phyloP scores from a whole-genome alignment of 2,797 vertebrate species.

The Anguilla obscura region DNA sequence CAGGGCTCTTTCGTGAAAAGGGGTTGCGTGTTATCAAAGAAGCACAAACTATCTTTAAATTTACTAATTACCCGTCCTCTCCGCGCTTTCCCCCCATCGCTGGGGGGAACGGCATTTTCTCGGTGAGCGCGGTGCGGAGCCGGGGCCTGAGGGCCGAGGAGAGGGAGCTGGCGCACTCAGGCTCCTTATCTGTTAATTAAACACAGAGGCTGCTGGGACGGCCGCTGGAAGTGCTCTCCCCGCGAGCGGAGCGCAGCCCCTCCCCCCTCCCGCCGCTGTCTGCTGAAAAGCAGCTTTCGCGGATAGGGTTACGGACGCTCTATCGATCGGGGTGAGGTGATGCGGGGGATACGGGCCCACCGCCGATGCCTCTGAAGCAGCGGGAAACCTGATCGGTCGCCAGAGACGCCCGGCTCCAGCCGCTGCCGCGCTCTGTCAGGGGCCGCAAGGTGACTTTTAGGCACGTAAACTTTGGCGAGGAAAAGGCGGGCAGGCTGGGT shows the following conservation, averaged over 20 bases:
- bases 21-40: conserved; percentile 19
- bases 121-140: neutral
- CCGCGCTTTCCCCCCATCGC: conserved; percentile 28
- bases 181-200: conserved; percentile 36
- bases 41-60: conserved; percentile 13
- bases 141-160: neutral
- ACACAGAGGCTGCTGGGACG: conserved; percentile 13
- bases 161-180: neutral
- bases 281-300: neutral
- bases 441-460: conserved; percentile 66
- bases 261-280: neutral
- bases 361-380: conserved; percentile 56
- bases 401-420: conserved; percentile 50
- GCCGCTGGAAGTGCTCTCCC: neutral
- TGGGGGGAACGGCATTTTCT: neutral
- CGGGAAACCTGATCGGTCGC: conserved; percentile 65
- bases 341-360: conserved; percentile 22
- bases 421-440: conserved; percentile 40
- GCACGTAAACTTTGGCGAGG: conserved; percentile 47
- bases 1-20: neutral
- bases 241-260: conserved; percentile 12
- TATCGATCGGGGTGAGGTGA: conserved; percentile 51
- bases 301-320: conserved; percentile 54
- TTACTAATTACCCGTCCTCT: conserved; percentile 23
- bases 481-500: neutral